Evolutionary conservation across 2,888 invertebrate genomes (phyloP).

Genomic region (Vesta saturnalis): DNA sequence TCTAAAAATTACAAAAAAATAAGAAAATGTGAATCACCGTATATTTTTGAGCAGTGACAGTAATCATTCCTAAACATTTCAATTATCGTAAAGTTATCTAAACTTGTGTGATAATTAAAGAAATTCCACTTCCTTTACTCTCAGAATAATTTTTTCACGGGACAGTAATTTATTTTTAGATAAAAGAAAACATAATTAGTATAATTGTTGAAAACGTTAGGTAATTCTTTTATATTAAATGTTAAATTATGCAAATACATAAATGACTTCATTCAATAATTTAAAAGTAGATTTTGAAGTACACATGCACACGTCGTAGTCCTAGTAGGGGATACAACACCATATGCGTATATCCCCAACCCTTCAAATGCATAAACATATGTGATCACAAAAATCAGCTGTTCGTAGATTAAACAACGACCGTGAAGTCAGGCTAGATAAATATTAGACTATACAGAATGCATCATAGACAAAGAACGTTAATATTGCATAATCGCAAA

Average conservation of each 20-base stretch:
- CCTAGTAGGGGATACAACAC: constrained; percentile 31
- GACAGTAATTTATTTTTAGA: no score
- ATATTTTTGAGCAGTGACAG: no score
- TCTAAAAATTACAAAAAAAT: no score
- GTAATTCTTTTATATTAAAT: neutral
- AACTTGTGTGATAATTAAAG: no score
- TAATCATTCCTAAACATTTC: no score
- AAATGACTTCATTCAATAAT: neutral
- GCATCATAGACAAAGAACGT: constrained; percentile 36
- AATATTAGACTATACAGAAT: constrained; percentile 8
- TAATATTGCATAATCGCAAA: constrained; percentile 34
- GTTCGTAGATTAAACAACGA: constrained; percentile 7
- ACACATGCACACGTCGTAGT: constrained; percentile 21
- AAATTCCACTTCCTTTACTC: no score
- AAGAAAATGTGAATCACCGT: no score
- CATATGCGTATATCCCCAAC: constrained; percentile 24
- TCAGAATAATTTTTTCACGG: no score
- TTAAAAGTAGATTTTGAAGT: neutral
- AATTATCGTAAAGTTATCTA: no score
- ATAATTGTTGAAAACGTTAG: neutral
- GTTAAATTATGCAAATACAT: neutral
- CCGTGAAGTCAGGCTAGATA: no score
- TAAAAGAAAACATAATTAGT: neutral
- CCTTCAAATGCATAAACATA: constrained; percentile 11
- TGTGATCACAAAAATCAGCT: constrained; percentile 20